These are phyloP conservation scores for Tor tambroides DNA, from an alignment of 2,113 vertebrate genomes.

Conservation along the genomic window DNA sequence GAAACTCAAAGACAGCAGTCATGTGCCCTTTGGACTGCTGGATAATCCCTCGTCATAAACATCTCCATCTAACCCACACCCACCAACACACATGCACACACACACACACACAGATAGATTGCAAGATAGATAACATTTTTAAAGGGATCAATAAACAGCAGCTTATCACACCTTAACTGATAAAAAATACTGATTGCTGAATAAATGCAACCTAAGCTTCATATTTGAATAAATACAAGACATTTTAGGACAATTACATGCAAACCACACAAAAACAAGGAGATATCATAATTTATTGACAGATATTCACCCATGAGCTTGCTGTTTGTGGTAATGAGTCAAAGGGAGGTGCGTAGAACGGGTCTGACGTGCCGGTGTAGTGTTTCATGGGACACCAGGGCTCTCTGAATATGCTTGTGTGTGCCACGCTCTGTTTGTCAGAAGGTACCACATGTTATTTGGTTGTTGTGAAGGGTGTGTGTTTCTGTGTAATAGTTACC, in stretches of 20 bases:
- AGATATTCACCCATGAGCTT: constrained; percentile 28
- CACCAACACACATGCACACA: neutral
- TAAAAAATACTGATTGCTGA: neutral
- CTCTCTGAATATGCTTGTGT: constrained; percentile 55
- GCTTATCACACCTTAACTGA: constrained; percentile 28
- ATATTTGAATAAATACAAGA: neutral
- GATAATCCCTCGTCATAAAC: constrained; percentile 77
- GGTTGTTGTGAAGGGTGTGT: constrained; percentile 14
- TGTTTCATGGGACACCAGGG: constrained; percentile 51
- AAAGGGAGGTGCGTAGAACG: constrained; percentile 28
- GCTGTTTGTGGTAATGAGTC: neutral
- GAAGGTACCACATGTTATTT: constrained; percentile 49
- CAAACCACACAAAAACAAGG: constrained; percentile 1
- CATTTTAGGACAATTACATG: constrained; percentile 6
- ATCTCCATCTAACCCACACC: constrained; percentile 58
- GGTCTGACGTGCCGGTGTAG: constrained; percentile 48
- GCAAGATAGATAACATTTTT: constrained; percentile 29
- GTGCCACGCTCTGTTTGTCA: constrained; percentile 54
- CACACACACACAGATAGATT: constrained; percentile 11
- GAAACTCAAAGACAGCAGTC: constrained; percentile 51
- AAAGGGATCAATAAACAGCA: constrained; percentile 37
- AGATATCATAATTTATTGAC: neutral
- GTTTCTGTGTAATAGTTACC: constrained; percentile 28
- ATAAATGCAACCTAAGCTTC: constrained; percentile 33
- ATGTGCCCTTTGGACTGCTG: constrained; percentile 75